Percentiles rank a stretch among this genome's conserved stretches.
These are phyloP conservation scores for Anolis sagrei DNA, from an alignment of 2,113 vertebrate species.

Conservation along the genomic window DNA sequence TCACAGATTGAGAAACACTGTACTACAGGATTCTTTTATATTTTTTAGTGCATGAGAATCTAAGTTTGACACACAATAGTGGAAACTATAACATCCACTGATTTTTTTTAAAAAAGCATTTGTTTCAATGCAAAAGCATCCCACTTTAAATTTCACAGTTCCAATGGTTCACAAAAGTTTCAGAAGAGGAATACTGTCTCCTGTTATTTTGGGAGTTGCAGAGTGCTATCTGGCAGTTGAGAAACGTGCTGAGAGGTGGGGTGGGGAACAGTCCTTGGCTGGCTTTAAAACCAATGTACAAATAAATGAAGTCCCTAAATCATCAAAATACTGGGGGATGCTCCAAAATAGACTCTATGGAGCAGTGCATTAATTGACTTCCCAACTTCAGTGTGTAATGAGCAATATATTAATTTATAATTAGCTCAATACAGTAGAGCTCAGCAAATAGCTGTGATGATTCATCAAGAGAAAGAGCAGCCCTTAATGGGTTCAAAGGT, in stretches of 20 bases:
- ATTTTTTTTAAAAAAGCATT: background rate
- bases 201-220: conserved; percentile 10
- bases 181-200: background rate
- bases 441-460: conserved; percentile 67
- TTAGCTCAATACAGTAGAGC: conserved; percentile 68
- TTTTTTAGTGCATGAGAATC: background rate
- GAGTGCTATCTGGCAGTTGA: background rate
- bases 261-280: conserved; percentile 25
- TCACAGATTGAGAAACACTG: no score
- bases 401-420: conserved; percentile 77
- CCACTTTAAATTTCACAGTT: background rate
- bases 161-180: background rate
- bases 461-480: conserved; percentile 64
- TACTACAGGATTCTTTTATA: no score
- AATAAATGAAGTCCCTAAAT: conserved; percentile 66
- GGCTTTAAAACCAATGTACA: conserved; percentile 57
- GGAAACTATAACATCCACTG: background rate
- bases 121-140: background rate
- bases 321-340: conserved; percentile 59
- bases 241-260: conserved; percentile 11
- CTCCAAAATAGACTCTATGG: conserved; percentile 56
- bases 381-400: conserved; percentile 65
- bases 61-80: background rate
- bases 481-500: conserved; percentile 67
- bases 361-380: conserved; percentile 64